Conservation (phyloP, 1,140 invertebrate genomes). For the Drosophila trapezifrons region DNA sequence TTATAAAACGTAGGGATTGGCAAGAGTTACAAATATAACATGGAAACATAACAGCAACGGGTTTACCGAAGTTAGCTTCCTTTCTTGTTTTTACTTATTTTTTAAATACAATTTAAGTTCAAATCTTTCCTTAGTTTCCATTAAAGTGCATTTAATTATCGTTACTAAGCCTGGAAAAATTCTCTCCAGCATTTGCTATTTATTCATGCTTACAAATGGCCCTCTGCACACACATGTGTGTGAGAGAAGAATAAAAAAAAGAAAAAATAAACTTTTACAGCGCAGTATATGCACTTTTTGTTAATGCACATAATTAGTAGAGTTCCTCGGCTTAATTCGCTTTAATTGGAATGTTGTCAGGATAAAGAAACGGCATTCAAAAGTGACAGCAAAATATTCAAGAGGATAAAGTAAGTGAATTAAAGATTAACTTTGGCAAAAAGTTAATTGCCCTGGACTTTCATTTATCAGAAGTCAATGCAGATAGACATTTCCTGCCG, state of each 20-base stretch:
- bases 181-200: slow-evolving; percentile 27
- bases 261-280: slow-evolving; percentile 10
- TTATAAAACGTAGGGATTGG: no score
- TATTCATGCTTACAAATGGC: slow-evolving; percentile 41
- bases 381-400: background rate
- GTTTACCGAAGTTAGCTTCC: no score
- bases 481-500: slow-evolving; percentile 2
- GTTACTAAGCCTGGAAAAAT: background rate
- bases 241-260: slow-evolving; percentile 7
- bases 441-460: slow-evolving; percentile 23
- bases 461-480: background rate
- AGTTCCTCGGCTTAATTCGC: slow-evolving; percentile 39
- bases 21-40: no score
- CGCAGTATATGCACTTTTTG: slow-evolving; percentile 30
- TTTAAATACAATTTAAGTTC: background rate
- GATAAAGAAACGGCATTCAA: slow-evolving; percentile 1
- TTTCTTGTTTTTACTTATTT: background rate
- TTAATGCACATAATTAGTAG: slow-evolving; percentile 56
- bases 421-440: background rate
- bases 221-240: slow-evolving; percentile 18
- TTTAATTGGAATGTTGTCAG: slow-evolving; percentile 27
- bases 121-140: background rate
- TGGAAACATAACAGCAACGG: no score
- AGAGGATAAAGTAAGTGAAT: background rate
- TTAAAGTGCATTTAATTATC: background rate